Evolutionary conservation across 2,113 vertebrate species (phyloP).

Genomic region (Grallaria varia): DNA sequence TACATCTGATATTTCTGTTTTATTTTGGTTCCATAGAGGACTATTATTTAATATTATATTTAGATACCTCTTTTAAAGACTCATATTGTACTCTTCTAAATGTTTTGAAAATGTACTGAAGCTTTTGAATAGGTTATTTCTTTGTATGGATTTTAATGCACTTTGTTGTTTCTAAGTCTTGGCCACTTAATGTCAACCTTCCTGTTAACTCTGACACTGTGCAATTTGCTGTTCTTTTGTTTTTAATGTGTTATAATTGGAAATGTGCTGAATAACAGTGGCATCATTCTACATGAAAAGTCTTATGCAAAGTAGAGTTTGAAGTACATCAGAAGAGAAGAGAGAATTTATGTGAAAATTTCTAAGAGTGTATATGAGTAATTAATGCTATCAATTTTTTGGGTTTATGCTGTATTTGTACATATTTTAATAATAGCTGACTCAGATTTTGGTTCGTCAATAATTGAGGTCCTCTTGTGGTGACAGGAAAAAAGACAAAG

Average conservation of each 20-base stretch:
- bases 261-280: not conserved
- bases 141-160: not conserved
- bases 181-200: not conserved
- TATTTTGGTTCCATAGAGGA: not conserved
- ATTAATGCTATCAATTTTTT: not conserved
- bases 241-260: not conserved
- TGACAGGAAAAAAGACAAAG: not conserved
- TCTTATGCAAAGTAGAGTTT: not conserved
- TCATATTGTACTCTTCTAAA: not conserved
- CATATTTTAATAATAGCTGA: not conserved
- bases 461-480: not conserved
- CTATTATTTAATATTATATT: not conserved
- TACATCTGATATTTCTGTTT: not conserved
- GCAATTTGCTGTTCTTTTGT: not conserved
- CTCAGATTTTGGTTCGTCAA: not conserved
- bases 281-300: not conserved
- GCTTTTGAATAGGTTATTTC: not conserved
- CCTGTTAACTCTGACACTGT: not conserved
- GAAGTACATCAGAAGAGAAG: not conserved
- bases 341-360: not conserved
- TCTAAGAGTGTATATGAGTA: not conserved
- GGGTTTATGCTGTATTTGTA: not conserved
- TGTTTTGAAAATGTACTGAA: not conserved
- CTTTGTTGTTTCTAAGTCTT: not conserved
- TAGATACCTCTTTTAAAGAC: not conserved